Conservation (phyloP, 2,797 vertebrate species). For the Hafferia zeledoni region DNA sequence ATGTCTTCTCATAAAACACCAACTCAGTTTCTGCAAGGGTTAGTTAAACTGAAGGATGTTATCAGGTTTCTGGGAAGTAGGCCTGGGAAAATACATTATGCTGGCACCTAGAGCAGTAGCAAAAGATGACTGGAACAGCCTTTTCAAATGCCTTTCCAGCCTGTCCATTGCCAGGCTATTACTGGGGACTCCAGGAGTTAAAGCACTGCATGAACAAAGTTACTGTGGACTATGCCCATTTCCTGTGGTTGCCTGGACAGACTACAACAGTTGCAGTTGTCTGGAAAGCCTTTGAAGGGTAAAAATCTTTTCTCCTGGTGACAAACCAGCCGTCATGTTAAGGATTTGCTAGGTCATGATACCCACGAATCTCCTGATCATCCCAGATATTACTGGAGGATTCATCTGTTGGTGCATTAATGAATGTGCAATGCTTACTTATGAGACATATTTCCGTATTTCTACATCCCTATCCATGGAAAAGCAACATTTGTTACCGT, state of each 20-base stretch:
- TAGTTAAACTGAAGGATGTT: neutral
- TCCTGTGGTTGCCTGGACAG: neutral
- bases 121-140: neutral
- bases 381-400: neutral
- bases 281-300: neutral
- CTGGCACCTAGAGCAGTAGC: neutral
- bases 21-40: neutral
- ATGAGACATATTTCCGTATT: neutral
- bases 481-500: neutral
- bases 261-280: neutral
- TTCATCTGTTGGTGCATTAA: neutral
- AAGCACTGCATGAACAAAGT: neutral
- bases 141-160: neutral
- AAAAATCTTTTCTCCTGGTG: neutral
- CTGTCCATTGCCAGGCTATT: neutral
- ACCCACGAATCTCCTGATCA: neutral
- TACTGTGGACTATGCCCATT: neutral
- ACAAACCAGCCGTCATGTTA: neutral
- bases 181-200: neutral
- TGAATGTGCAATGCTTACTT: neutral
- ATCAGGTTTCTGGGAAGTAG: neutral
- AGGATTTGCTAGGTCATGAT: neutral
- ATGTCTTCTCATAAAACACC: neutral
- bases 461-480: neutral
- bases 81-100: neutral